Evolutionary conservation across 2,888 invertebrate genomes (phyloP).

Genomic region (Spilarctia lutea): DNA sequence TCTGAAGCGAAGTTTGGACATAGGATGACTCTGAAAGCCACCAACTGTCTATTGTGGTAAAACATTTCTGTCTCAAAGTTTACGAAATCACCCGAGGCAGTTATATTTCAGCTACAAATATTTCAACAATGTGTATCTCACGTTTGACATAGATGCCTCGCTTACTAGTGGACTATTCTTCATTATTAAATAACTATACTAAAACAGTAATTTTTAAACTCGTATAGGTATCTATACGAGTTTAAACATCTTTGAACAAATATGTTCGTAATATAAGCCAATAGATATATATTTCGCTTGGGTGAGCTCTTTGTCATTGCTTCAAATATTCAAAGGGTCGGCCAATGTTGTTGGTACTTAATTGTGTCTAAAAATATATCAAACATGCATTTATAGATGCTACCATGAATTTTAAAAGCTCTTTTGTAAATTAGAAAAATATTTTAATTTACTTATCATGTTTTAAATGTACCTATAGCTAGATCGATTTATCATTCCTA

Average conservation of each 20-base stretch:
- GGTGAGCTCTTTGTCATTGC: neutral
- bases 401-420: neutral
- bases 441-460: neutral
- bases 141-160: neutral
- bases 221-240: neutral
- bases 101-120: slow-evolving; percentile 5
- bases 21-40: slow-evolving; percentile 1
- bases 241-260: neutral
- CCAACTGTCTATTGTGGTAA: neutral
- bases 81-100: neutral
- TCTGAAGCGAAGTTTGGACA: slow-evolving; percentile 7
- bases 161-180: neutral
- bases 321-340: neutral
- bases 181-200: neutral
- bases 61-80: slow-evolving; percentile 15
- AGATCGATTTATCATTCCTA: too few relatives aligned
- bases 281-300: neutral
- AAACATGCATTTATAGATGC: neutral
- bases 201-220: neutral
- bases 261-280: neutral
- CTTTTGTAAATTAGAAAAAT: neutral
- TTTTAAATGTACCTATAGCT: neutral
- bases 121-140: neutral
- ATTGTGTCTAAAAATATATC: neutral
- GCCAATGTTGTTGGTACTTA: neutral